Conservation (phyloP, 2,888 invertebrate species). For the Eucriotettix oculatus region DNA sequence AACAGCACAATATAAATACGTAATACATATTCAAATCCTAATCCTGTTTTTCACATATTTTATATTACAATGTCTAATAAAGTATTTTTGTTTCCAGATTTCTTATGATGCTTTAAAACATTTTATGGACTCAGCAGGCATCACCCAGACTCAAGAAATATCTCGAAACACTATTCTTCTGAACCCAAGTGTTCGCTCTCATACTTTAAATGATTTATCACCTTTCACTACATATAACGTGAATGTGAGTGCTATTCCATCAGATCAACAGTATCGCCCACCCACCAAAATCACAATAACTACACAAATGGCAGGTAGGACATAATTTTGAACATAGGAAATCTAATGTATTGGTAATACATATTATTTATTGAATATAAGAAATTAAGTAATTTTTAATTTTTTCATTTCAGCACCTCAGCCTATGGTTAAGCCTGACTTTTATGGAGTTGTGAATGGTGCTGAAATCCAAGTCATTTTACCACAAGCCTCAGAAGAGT, state of each 20-base stretch:
- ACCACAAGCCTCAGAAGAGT: conserved; percentile 93
- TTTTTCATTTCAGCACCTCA: conserved; percentile 50
- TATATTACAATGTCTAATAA: no score
- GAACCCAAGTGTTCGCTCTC: conserved; percentile 49
- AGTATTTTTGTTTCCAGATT: conserved; percentile 28
- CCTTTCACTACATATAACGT: conserved; percentile 91
- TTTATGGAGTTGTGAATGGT: conserved; percentile 75
- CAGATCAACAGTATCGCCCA: conserved; percentile 65
- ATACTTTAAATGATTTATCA: conserved; percentile 73
- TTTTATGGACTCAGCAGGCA: conserved; percentile 84
- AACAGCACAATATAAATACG: no score
- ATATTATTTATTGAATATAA: neutral
- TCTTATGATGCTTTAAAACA: conserved; percentile 86
- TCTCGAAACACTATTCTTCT: conserved; percentile 54
- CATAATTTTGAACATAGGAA: neutral
- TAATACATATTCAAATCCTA: no score
- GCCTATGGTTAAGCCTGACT: conserved; percentile 90
- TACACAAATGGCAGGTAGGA: conserved; percentile 71
- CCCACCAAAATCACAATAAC: conserved; percentile 88
- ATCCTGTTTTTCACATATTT: no score
- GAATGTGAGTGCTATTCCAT: conserved; percentile 79
- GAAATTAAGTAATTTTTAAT: neutral
- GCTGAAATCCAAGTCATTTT: conserved; percentile 73
- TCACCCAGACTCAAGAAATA: conserved; percentile 73
- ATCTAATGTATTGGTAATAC: neutral